A percentile compares a stretch with the other conserved stretches of the same genome.
These are phyloP conservation scores for Hyperoodon ampullatus DNA, from an alignment of 2,113 vertebrate species.

Conservation along the genomic window DNA sequence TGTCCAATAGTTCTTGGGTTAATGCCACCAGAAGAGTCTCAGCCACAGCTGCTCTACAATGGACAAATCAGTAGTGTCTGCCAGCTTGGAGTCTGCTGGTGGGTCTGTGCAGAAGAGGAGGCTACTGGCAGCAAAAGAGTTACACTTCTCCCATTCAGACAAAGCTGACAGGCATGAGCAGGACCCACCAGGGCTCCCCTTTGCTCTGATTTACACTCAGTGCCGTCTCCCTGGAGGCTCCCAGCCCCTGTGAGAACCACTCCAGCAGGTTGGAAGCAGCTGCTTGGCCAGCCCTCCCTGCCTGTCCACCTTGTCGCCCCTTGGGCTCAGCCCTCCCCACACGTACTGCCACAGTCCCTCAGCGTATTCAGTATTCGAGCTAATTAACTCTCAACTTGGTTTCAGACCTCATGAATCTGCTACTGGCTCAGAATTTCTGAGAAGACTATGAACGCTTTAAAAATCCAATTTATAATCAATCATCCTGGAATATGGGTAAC, in stretches of 20 bases:
- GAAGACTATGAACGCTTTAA: neutral
- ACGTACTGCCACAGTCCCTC: neutral
- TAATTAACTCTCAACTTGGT: neutral
- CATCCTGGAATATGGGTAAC: neutral
- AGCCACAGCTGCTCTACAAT: too few species aligned
- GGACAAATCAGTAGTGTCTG: neutral
- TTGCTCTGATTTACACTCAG: neutral
- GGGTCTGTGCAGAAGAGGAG: neutral
- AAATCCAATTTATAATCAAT: neutral
- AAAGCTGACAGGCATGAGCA: rapidly evolving
- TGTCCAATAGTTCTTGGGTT: neutral
- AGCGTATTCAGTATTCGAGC: rapidly evolving
- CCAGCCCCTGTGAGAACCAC: rapidly evolving
- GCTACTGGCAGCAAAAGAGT: neutral
- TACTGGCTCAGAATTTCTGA: neutral
- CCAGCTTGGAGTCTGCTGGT: neutral
- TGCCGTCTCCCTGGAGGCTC: neutral
- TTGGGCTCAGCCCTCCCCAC: neutral
- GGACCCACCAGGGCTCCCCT: rapidly evolving
- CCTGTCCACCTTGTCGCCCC: neutral
- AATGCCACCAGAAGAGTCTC: neutral
- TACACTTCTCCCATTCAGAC: neutral
- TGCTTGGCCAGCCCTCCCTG: neutral
- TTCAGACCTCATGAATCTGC: neutral
- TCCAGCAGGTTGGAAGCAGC: neutral